phyloP scores from a whole-genome alignment of 2,113 vertebrate species.

The Oxygymnocypris stewartii region DNA sequence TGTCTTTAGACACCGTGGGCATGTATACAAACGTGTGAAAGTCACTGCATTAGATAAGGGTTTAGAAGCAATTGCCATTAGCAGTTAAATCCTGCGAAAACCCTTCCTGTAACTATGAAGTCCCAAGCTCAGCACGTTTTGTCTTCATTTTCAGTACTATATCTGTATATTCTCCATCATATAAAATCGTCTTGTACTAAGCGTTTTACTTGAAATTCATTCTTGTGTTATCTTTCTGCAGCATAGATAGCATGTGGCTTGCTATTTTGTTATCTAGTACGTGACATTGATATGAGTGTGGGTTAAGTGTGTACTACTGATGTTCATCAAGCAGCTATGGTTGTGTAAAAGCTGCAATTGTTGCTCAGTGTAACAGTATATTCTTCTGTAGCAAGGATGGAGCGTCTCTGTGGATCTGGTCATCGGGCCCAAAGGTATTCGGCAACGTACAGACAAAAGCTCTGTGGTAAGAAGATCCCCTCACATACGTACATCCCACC shows the following conservation, averaged over 20 bases:
- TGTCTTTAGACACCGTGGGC: not conserved
- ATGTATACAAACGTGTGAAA: not conserved
- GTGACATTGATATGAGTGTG: not conserved
- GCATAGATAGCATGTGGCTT: not conserved
- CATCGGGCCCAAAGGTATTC: slow-evolving; percentile 87
- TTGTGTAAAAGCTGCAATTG: not conserved
- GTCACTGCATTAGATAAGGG: not conserved
- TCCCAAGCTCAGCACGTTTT: not conserved
- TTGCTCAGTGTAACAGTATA: not conserved
- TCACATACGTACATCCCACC: not conserved
- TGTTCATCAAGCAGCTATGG: not conserved
- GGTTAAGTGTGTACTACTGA: not conserved
- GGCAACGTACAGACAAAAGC: slow-evolving; percentile 83
- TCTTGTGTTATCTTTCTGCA: not conserved
- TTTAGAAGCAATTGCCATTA: not conserved
- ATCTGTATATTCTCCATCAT: not conserved
- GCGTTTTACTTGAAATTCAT: not conserved
- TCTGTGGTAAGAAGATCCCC: slow-evolving; percentile 73
- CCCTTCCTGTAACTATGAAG: not conserved
- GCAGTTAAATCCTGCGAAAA: not conserved
- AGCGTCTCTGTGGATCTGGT: slow-evolving; percentile 88
- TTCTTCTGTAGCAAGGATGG: slow-evolving; percentile 82
- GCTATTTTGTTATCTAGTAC: not conserved
- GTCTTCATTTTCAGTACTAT: not conserved
- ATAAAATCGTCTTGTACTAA: not conserved